Percentiles rank a stretch among this genome's conserved stretches.
Evolutionary conservation across 2,888 invertebrate species (phyloP).

Genomic region (Theretra japonica): DNA sequence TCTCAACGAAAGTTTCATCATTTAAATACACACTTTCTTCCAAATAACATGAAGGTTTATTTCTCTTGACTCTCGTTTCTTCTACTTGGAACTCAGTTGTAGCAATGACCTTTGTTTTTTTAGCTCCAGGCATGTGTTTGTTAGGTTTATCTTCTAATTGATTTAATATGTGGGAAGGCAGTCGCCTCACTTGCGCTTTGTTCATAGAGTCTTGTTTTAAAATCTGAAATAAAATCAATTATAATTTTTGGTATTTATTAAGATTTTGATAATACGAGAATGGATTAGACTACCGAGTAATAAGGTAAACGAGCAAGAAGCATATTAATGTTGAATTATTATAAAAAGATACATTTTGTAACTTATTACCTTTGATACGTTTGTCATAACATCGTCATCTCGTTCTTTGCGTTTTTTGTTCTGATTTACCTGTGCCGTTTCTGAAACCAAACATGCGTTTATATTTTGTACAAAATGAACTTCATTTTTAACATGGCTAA

Average conservation of each 20-base stretch:
- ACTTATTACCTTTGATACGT: constrained; percentile 21
- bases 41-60: constrained; percentile 73
- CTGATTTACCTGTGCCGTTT: constrained; percentile 44
- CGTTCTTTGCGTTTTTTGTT: constrained; percentile 68
- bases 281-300: not conserved
- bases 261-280: not conserved
- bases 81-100: constrained; percentile 71
- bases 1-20: constrained; percentile 52
- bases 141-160: constrained; percentile 65
- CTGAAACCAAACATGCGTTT: constrained; percentile 38
- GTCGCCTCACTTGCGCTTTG: constrained; percentile 62
- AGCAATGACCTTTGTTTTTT: constrained; percentile 56
- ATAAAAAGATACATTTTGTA: not conserved
- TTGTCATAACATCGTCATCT: constrained; percentile 57
- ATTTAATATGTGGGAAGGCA: constrained; percentile 63
- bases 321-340: too few species aligned
- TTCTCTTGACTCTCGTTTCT: constrained; percentile 58
- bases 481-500: too few species aligned
- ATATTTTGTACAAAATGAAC: not conserved
- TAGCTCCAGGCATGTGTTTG: constrained; percentile 41
- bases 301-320: not conserved
- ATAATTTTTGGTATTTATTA: not conserved
- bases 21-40: constrained; percentile 77
- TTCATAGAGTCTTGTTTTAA: constrained; percentile 61
- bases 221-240: constrained; percentile 49